Conservation (phyloP, 1,140 invertebrate species). For the Theocolax elegans region DNA sequence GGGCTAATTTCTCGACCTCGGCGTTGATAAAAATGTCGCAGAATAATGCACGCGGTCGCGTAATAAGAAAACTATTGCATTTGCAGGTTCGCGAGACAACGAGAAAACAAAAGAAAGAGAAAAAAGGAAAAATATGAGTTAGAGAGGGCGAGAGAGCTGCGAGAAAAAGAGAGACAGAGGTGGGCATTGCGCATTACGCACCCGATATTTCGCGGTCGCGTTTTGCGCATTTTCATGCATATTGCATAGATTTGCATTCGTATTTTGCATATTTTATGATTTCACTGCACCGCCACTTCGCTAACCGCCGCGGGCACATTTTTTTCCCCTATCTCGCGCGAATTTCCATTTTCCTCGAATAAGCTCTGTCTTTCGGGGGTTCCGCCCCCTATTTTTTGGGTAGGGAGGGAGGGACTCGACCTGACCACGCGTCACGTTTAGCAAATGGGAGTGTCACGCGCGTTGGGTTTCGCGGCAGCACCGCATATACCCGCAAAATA, state of each 20-base stretch:
- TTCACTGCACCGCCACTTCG: constrained; percentile 42
- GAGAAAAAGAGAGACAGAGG: neutral
- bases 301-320: neutral
- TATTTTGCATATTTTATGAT: constrained; percentile 60
- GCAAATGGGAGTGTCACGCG: constrained; percentile 32
- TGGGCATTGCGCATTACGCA: constrained; percentile 46
- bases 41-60: neutral
- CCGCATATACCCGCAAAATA: neutral
- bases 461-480: neutral
- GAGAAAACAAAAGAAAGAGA: constrained; percentile 2
- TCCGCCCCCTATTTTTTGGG: too few species aligned
- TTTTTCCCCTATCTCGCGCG: constrained; percentile 23
- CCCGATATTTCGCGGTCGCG: constrained; percentile 46
- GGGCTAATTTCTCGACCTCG: constrained; percentile 27
- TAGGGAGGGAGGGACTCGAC: neutral
- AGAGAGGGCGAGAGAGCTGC: neutral
- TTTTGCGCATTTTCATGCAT: constrained; percentile 53
- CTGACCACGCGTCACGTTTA: constrained; percentile 20
- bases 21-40: constrained; percentile 5
- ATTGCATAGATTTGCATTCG: constrained; percentile 54
- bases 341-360: constrained; percentile 39
- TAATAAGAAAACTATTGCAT: constrained; percentile 33
- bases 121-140: neutral
- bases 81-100: neutral
- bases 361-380: neutral